These are phyloP conservation scores for Dendrocopos noguchii DNA, from an alignment of 2,113 vertebrate species.

Conservation along the genomic window DNA sequence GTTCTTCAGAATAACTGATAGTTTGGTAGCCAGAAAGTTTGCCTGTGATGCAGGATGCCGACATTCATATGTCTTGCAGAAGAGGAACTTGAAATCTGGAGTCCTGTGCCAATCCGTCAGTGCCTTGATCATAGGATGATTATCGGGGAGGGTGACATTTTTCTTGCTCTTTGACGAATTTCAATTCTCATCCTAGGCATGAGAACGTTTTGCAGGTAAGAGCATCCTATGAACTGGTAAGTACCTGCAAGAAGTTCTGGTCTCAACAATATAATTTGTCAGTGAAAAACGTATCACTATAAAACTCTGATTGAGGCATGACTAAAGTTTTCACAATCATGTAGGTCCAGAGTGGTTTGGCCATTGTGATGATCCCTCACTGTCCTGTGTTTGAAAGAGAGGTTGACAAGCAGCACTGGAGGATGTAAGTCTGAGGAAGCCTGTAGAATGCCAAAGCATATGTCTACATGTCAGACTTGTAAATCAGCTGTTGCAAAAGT, in stretches of 20 bases:
- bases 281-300: background rate
- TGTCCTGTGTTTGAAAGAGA: background rate
- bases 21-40: background rate
- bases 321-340: background rate
- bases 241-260: background rate
- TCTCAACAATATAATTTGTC: background rate
- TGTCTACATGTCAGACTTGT: constrained; percentile 13
- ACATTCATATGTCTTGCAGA: background rate
- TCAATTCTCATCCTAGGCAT: background rate
- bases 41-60: background rate
- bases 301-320: background rate
- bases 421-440: background rate
- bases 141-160: background rate
- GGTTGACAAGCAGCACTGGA: background rate
- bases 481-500: constrained; percentile 39
- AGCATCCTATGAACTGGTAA: background rate
- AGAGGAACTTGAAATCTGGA: constrained; percentile 1
- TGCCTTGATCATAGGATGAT: background rate
- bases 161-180: background rate
- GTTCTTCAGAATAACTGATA: background rate
- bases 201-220: background rate
- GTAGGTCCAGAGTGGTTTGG: background rate
- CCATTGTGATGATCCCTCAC: background rate
- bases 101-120: background rate
- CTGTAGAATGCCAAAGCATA: constrained; percentile 1